These are phyloP conservation scores for Eunapius fragilis DNA, from an alignment of 37 sponge, comb jelly and placozoan species.

Conservation along the genomic window DNA sequence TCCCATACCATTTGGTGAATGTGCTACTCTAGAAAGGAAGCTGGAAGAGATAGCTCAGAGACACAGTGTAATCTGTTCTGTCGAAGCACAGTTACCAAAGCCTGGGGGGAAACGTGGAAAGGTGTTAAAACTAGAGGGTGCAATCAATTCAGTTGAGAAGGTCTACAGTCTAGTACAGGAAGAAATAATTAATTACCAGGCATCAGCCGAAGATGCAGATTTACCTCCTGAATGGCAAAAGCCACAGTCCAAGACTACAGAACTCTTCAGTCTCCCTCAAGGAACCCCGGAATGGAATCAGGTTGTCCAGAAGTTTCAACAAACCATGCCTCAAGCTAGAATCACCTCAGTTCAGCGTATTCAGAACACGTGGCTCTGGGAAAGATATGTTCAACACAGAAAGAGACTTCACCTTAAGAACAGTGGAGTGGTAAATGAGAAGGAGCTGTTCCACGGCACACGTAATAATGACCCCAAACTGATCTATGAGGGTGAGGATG, in stretches of 20 bases:
- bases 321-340: conserved; percentile 40
- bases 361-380: conserved; percentile 88
- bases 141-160: not conserved
- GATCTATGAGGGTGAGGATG: conserved; percentile 76
- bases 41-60: conserved; percentile 16
- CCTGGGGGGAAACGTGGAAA: conserved; percentile 8
- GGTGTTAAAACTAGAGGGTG: conserved; percentile 25
- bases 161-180: conserved; percentile 23
- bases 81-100: conserved; percentile 5
- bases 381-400: conserved; percentile 60
- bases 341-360: conserved; percentile 53
- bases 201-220: not conserved
- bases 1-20: not conserved
- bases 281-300: conserved; percentile 54
- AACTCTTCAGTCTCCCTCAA: conserved; percentile 24
- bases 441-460: conserved; percentile 81
- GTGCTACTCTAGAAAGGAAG: conserved; percentile 25
- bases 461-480: conserved; percentile 58
- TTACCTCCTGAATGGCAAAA: conserved; percentile 61
- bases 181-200: conserved; percentile 41
- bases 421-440: conserved; percentile 59
- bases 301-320: conserved; percentile 37
- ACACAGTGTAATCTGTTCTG: not conserved
- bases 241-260: conserved; percentile 6
- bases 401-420: conserved; percentile 64